A percentile compares a stretch with the other conserved stretches of the same genome.
These are phyloP conservation scores for Misgurnus anguillicaudatus DNA, from an alignment of 2,113 vertebrate genomes.

Conservation along the genomic window DNA sequence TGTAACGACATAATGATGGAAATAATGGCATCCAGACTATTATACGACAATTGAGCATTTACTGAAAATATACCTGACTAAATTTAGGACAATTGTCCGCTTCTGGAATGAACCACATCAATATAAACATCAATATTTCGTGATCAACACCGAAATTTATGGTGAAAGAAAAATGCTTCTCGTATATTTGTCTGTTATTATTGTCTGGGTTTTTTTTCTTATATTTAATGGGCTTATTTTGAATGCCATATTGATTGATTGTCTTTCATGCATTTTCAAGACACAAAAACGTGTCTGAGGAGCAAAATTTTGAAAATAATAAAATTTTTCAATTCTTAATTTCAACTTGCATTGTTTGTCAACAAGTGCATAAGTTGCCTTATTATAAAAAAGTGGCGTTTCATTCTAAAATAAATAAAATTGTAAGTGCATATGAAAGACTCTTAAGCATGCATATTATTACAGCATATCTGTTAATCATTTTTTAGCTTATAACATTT, in stretches of 20 bases:
- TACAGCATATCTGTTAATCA: not conserved
- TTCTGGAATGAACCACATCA: constrained; percentile 57
- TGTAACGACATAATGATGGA: constrained; percentile 75
- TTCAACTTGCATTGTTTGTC: not conserved
- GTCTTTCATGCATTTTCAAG: not conserved
- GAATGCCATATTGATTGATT: constrained; percentile 17
- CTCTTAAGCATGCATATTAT: not conserved
- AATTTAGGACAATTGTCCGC: constrained; percentile 64
- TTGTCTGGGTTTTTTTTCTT: not conserved
- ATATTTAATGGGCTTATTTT: constrained; percentile 9
- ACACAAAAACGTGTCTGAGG: not conserved
- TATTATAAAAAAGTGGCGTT: not conserved
- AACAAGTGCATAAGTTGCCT: not conserved
- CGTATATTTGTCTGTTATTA: constrained; percentile 18
- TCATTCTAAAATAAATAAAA: not conserved
- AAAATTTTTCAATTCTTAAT: not conserved
- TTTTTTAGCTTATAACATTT: not conserved
- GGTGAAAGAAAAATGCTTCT: constrained; percentile 3
- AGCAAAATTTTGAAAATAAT: not conserved
- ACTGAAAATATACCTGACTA: constrained; percentile 59
- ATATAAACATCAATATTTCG: constrained; percentile 65
- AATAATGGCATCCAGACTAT: constrained; percentile 77
- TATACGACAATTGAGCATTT: constrained; percentile 69
- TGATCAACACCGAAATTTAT: constrained; percentile 22
- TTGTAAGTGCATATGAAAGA: not conserved